Base-by-base conservation (phyloP, 2,888 invertebrate genomes). In the Andrena minutula region DNA sequence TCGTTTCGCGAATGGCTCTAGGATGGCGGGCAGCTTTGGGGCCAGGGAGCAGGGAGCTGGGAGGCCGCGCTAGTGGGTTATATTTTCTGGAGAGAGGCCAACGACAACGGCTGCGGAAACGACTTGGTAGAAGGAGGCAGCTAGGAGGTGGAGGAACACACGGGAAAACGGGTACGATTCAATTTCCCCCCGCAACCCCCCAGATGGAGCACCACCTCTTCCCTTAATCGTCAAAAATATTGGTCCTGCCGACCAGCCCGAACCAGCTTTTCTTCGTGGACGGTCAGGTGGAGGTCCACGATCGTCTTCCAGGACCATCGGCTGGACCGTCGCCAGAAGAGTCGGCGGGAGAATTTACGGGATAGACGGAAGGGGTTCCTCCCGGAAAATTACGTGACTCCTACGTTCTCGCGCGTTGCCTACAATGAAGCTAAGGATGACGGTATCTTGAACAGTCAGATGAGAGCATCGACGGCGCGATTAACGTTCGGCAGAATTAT, bases 211-310 rank as follows among this genome's bases (percentile, higher is more conserved):
- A 68, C 82, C 66, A 49, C 68, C 63, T 60, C 30, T 66, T 68
- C 82, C 86, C 88, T 90, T 92, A 91, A 92, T 92, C 91, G 91
- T 75, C 84, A 81, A 91, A 93, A 92, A 92, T 92, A 92, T 92
- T 90, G 89, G 88, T 83, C 75, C 80, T 32, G 66, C 69, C 58
- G 65, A 68, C 64, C 63, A 75, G 30, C 77, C 16, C 20, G 71
- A 35, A 53, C 28, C 73, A 76, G 53, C 74, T 76, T 84, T 65
- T 53, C 75, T 66, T 61, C 77, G 20, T 35, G 51, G 58, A 58
- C 72, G 74, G 66, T 28, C 74, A 77, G 73, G 74, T 63, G 53
- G 47, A 23, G 58, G 47, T 60, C 60, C 26, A n/a, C 61, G 63
- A 68, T 66, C 61, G 66, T 83, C 71, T 75, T 82, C 61, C 41